Base-by-base conservation (phyloP, 2,888 invertebrate genomes). In the Nymphalis polychloros region DNA sequence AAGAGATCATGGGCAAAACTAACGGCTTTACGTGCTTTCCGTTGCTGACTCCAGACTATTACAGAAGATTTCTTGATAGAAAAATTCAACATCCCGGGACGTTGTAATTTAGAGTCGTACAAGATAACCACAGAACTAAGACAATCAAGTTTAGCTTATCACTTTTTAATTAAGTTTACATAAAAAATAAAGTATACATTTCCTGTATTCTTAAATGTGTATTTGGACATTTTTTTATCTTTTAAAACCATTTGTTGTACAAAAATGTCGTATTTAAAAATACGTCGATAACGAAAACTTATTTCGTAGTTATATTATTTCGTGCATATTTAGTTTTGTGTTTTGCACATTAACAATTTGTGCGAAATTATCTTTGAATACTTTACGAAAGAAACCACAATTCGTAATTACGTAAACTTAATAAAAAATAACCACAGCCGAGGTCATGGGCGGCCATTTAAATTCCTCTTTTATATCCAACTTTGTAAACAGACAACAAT, bases 361-460 rank as follows among this genome's bases (percentile, higher is more conserved):
- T 60, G 47, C 48, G 62, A 65, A 69, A 72, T 72, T 35, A 67
- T 49, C 47, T 67, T 23, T 53, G 59, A 66, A 63, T 59, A 59
- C 61, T 61, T 62, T 67, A 63, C 67, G 68, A 71, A 70, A 70
- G 73, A 69, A 72, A 73, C 71, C 74, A 71, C 73, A 73, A 63
- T 67, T 72, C 63, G 72, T 74, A 72, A 74, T 74, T 74, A 70
- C 66, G 69, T 65, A 65, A 67, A 71, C 66, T 72, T 70, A 72
- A 69, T 74, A 74, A 75, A 76, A 72, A 71, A 73, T 68, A 76
- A 73, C 75, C 72, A 64, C 73, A 71, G 52, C 59, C 63, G 69
- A 68, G 75, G 73, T 75, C 73, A 73, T 52, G 75, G 74, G 50
- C 70, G 71, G 55, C 52, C 63, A 50, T 70, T 60, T 63, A 68